These are phyloP conservation scores for Stenoptilia bipunctidactyla DNA, from an alignment of 2,888 invertebrate species.

Conservation along the genomic window DNA sequence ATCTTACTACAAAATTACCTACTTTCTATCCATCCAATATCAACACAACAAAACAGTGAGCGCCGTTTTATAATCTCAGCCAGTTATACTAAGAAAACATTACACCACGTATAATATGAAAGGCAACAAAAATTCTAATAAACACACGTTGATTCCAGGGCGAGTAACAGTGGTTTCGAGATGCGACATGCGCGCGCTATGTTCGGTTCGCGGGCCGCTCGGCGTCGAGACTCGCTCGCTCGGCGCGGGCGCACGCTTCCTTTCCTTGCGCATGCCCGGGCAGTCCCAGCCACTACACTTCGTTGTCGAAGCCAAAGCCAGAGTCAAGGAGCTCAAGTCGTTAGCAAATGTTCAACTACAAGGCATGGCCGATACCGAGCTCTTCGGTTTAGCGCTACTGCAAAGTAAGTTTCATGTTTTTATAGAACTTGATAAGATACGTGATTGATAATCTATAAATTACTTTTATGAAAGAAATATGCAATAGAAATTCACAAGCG, in stretches of 20 bases:
- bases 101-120: no score
- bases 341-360: conserved; percentile 85
- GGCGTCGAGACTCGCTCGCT: conserved; percentile 79
- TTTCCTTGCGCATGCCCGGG: conserved; percentile 75
- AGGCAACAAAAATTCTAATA: conserved; percentile 1
- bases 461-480: no score
- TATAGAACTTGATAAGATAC: no score
- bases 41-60: no score
- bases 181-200: conserved; percentile 81
- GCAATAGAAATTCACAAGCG: no score
- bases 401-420: conserved; percentile 82
- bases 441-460: no score
- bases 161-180: conserved; percentile 64
- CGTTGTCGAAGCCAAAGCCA: conserved; percentile 83
- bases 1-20: no score
- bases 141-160: conserved; percentile 36
- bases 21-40: no score
- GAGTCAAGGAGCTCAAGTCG: conserved; percentile 85
- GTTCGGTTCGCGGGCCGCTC: conserved; percentile 87
- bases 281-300: conserved; percentile 60
- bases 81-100: no score
- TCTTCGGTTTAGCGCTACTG: conserved; percentile 87
- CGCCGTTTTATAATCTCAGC: no score
- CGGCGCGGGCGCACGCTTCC: conserved; percentile 75
- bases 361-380: conserved; percentile 87